Conservation (phyloP, 2,113 vertebrate genomes). For the Odontesthes bonariensis region DNA sequence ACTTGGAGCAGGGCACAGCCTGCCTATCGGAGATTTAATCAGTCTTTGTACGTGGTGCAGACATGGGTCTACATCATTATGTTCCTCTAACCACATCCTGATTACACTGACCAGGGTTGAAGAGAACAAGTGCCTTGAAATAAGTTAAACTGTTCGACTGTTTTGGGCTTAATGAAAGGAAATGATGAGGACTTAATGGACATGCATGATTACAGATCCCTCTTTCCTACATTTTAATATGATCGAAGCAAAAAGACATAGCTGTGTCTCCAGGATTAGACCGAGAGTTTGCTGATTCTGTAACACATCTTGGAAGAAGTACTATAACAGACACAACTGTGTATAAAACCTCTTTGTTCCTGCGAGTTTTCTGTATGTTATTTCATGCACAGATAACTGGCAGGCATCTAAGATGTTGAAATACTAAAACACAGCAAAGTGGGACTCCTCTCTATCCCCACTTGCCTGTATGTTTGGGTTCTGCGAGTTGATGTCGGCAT, state of each 20-base stretch:
- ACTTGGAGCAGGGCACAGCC: background rate
- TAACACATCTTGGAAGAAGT: background rate
- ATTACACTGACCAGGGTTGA: constrained; percentile 36
- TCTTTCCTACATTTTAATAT: constrained; percentile 14
- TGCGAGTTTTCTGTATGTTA: background rate
- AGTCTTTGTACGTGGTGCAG: constrained; percentile 19
- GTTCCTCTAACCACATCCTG: constrained; percentile 53
- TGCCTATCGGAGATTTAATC: constrained; percentile 1
- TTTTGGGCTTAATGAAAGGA: constrained; percentile 16
- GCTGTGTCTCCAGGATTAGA: background rate
- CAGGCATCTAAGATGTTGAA: background rate
- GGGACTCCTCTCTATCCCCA: background rate
- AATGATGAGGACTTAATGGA: constrained; percentile 24
- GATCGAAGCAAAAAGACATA: constrained; percentile 3
- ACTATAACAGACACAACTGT: background rate
- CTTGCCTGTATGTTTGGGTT: constrained; percentile 95
- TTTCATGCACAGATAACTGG: background rate
- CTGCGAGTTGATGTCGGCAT: constrained; percentile 86
- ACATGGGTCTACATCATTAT: constrained; percentile 24
- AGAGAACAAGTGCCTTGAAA: constrained; percentile 29
- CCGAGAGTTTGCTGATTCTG: constrained; percentile 5
- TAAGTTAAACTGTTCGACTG: constrained; percentile 32
- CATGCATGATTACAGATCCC: constrained; percentile 11
- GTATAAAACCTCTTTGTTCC: background rate
- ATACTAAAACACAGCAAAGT: background rate